phyloP scores from a whole-genome alignment of 2,888 invertebrate species.

The Tachina fera region DNA sequence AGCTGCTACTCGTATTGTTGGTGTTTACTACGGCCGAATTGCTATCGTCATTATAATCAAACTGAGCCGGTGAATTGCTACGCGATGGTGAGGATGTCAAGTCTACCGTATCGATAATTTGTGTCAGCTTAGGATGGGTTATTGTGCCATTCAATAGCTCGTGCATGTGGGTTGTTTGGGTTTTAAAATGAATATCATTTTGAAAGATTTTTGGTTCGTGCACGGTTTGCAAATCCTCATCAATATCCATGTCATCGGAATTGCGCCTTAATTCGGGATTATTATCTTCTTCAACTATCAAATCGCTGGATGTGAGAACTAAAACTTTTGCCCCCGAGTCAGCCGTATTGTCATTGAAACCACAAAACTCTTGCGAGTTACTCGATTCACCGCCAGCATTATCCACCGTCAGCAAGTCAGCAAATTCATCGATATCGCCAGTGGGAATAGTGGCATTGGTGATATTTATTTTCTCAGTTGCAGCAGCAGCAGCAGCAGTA shows the following conservation, averaged over 20 bases:
- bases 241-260: constrained; percentile 82
- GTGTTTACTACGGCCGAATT: constrained; percentile 8
- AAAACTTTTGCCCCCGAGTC: constrained; percentile 58
- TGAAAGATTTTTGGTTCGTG: constrained; percentile 81
- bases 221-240: constrained; percentile 78
- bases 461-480: not conserved
- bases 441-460: constrained; percentile 32
- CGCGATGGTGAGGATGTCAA: constrained; percentile 81
- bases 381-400: constrained; percentile 77
- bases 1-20: not conserved
- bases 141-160: constrained; percentile 52
- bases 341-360: constrained; percentile 74
- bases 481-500: not conserved
- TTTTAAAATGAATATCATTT: constrained; percentile 75
- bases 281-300: not conserved
- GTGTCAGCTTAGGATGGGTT: constrained; percentile 39
- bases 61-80: constrained; percentile 79
- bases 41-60: constrained; percentile 72
- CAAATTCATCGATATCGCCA: constrained; percentile 58
- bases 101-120: constrained; percentile 80
- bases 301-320: constrained; percentile 25
- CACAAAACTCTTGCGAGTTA: constrained; percentile 77
- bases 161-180: constrained; percentile 15
- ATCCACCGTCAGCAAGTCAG: constrained; percentile 71
- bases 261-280: constrained; percentile 74